phyloP scores from a whole-genome alignment of 1,140 invertebrate species.

The Apis laboriosa region DNA sequence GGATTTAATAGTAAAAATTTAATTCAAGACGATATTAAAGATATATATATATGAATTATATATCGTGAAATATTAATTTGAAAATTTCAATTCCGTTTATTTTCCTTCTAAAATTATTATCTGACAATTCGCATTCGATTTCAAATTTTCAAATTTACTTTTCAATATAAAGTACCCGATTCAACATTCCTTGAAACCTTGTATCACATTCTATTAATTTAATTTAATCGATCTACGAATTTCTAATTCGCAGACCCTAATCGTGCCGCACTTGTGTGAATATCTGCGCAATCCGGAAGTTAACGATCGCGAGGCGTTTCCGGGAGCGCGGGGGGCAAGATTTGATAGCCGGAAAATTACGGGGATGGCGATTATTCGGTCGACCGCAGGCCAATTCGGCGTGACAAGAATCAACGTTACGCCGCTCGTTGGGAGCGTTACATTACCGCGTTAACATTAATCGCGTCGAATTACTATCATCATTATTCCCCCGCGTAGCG shows the following conservation, averaged over 20 bases:
- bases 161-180: too few relatives aligned
- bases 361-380: slow-evolving; percentile 43
- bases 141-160: too few relatives aligned
- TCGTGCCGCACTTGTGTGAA: too few relatives aligned
- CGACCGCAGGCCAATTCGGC: slow-evolving; percentile 45
- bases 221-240: too few relatives aligned
- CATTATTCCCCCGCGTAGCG: slow-evolving; percentile 9
- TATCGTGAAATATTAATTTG: too few relatives aligned
- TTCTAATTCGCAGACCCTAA: background rate
- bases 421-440: slow-evolving; percentile 9
- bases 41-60: background rate
- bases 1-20: too few relatives aligned
- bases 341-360: slow-evolving; percentile 46
- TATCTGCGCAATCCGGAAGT: background rate
- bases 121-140: too few relatives aligned
- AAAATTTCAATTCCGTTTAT: too few relatives aligned
- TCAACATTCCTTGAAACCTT: too few relatives aligned
- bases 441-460: slow-evolving; percentile 44
- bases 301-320: background rate
- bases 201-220: too few relatives aligned
- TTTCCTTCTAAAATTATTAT: too few relatives aligned
- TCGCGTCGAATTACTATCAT: slow-evolving; percentile 49
- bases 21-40: background rate
- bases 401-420: slow-evolving; percentile 49
- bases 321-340: slow-evolving; percentile 14